phyloP scores from a whole-genome alignment of 2,888 invertebrate genomes.

The Plagodis pulveraria region DNA sequence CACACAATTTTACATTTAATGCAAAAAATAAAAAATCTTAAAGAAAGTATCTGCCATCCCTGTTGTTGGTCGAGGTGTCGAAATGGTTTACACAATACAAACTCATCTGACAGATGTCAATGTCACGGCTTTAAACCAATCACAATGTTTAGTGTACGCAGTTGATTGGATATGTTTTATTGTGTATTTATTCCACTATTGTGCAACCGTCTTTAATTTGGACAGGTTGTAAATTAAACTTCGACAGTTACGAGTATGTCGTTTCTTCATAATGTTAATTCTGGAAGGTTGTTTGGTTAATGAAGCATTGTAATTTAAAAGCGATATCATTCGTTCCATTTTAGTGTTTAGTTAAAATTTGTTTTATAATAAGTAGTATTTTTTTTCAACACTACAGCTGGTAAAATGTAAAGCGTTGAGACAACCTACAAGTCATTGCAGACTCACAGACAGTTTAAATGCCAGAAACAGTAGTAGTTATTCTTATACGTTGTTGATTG shows the following conservation, averaged over 20 bases:
- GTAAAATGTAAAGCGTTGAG: too few species aligned
- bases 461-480: too few species aligned
- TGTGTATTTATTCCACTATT: constrained; percentile 5
- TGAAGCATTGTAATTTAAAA: too few species aligned
- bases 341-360: too few species aligned
- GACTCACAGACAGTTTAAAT: too few species aligned
- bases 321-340: too few species aligned
- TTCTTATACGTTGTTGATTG: too few species aligned
- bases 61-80: constrained; percentile 6
- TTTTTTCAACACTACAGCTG: too few species aligned
- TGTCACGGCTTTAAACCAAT: constrained; percentile 3
- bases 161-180: constrained; percentile 16
- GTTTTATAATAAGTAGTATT: too few species aligned
- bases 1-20: too few species aligned
- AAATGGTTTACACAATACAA: constrained; percentile 5
- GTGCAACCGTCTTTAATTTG: constrained; percentile 14
- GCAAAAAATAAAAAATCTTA: too few species aligned
- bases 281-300: neutral
- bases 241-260: constrained; percentile 2
- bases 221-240: constrained; percentile 20
- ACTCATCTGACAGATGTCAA: constrained; percentile 1
- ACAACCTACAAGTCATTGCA: too few species aligned
- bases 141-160: constrained; percentile 5
- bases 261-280: constrained; percentile 1
- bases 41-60: neutral